phyloP scores from a whole-genome alignment of 2,797 vertebrate species.

The Tapirus indicus region DNA sequence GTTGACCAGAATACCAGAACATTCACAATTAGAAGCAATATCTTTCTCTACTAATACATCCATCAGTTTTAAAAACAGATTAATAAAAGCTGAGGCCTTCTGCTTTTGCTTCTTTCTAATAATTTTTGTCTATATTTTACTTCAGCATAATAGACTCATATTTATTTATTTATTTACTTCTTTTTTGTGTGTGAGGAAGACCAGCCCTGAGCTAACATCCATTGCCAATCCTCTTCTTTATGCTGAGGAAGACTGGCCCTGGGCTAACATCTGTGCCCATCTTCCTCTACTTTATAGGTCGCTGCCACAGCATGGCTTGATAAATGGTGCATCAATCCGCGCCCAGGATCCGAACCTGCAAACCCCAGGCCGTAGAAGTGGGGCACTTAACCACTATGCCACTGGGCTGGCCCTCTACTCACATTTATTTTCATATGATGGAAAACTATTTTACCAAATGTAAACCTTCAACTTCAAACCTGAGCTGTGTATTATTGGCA shows the following conservation, averaged over 20 bases:
- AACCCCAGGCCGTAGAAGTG: too few species aligned
- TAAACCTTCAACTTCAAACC: background rate
- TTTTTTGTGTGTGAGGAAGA: too few species aligned
- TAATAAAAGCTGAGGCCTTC: background rate
- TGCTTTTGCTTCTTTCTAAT: background rate
- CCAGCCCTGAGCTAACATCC: too few species aligned
- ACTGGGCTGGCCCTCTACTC: background rate
- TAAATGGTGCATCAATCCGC: too few species aligned
- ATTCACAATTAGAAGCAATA: background rate
- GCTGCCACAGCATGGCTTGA: too few species aligned
- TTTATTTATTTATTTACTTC: background rate
- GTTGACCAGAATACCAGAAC: background rate
- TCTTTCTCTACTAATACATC: background rate
- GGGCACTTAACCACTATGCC: too few species aligned
- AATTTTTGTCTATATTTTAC: background rate
- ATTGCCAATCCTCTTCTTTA: too few species aligned
- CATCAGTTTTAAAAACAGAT: background rate
- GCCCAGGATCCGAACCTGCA: too few species aligned
- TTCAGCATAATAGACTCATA: background rate
- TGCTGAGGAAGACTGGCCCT: too few species aligned
- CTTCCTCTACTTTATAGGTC: too few species aligned
- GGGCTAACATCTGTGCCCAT: too few species aligned
- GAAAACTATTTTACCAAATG: background rate
- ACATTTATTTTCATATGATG: background rate
- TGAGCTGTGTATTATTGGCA: background rate